Evolutionary conservation across 2,888 invertebrate genomes (phyloP), one percentile per base, ranked within the genome.

Genomic region (Diarsia mendica): DNA sequence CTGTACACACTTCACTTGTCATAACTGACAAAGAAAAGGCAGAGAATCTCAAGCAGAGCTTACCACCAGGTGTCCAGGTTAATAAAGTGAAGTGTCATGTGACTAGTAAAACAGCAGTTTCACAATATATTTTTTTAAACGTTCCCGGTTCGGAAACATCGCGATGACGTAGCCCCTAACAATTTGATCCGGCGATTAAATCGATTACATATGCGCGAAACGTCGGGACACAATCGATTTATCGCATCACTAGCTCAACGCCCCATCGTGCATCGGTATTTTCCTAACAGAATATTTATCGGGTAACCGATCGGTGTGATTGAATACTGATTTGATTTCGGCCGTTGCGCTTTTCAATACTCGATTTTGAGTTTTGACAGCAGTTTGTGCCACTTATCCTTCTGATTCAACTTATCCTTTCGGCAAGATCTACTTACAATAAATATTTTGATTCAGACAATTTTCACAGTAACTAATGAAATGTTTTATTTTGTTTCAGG

Each of bases 171-270:
- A 83, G 72, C 82, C 70, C 75, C 76, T 75, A 77, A 79, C 79
- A 82, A 88, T 89, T 88, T 83, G 88, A 85, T 86, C 80, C 80
- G 84, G 75, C 87, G 86, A 88, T 90, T 88, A 88, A 83, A 84
- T 88, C 84, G 89, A 90, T 91, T 90, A 89, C 81, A 76, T 86
- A 91, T 91, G 89, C 89, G 82, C 84, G 85, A 88, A 90, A 88
- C 90, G 90, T 90, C 83, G 82, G 83, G 85, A 83, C 88, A 75
- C 85, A 86, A 90, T 90, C 91, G 89, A 91, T 91, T 91, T 89
- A 90, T 89, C 90, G 88, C 88, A 84, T 89, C 87, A 85, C 86
- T 80, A 87, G 80, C 81, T 72, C 83, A 75, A 73, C 79, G 85
- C 78, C 82, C 86, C 85, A 88, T n/a, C n/a, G n/a, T n/a, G n/a